phyloP scores from a whole-genome alignment of 2,888 invertebrate genomes.

The Tetragonisca angustula region DNA sequence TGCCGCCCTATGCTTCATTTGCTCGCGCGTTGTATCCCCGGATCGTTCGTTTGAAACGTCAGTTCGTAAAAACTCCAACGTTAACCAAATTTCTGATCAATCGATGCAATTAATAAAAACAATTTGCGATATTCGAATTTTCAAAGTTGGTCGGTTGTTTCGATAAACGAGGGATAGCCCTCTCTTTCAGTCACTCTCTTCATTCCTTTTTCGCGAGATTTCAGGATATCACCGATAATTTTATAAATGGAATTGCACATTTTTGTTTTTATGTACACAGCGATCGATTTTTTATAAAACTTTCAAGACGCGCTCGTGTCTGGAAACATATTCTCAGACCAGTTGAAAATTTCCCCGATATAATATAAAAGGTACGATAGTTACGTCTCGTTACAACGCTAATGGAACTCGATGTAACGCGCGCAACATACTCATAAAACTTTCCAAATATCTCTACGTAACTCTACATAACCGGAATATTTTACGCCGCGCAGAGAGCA shows the following conservation, averaged over 20 bases:
- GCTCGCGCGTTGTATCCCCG: constrained; percentile 1
- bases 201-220: neutral
- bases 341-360: neutral
- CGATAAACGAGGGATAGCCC: neutral
- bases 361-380: neutral
- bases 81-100: too few relatives aligned
- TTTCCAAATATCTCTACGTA: neutral
- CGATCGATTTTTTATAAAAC: neutral
- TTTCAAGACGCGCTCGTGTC: neutral
- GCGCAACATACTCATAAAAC: neutral
- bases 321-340: neutral
- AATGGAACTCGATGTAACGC: neutral
- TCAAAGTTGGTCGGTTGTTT: too few relatives aligned
- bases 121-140: too few relatives aligned
- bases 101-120: too few relatives aligned
- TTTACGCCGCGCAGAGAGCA: neutral
- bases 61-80: constrained; percentile 42
- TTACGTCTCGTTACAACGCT: neutral
- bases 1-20: constrained; percentile 43
- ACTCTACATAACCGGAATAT: too few relatives aligned
- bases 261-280: too few relatives aligned
- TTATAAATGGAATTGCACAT: neutral
- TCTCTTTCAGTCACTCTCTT: neutral
- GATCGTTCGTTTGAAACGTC: constrained; percentile 32
- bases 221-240: neutral